These are phyloP conservation scores for Andrena marginata DNA, from an alignment of 2,888 invertebrate genomes.

Conservation along the genomic window DNA sequence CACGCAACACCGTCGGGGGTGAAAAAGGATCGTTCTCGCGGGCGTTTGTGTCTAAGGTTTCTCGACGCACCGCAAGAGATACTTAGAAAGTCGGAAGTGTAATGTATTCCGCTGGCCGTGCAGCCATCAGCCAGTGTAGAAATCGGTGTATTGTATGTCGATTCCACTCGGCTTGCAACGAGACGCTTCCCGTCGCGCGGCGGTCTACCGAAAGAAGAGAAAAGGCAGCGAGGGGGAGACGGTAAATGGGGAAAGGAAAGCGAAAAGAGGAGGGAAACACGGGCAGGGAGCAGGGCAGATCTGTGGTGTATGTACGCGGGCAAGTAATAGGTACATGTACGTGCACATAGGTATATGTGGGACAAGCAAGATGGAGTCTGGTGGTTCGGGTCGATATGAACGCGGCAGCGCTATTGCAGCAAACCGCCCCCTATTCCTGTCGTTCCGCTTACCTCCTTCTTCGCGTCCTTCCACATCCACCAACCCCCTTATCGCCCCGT, in stretches of 20 bases:
- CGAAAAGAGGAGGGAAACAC: slow-evolving; percentile 21
- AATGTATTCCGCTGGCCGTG: slow-evolving; percentile 52
- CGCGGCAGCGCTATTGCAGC: slow-evolving; percentile 81
- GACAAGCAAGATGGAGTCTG: slow-evolving; percentile 81
- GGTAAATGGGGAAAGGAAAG: slow-evolving; percentile 19
- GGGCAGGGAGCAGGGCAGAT: slow-evolving; percentile 29
- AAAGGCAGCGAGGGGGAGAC: slow-evolving; percentile 3
- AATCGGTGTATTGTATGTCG: slow-evolving; percentile 61
- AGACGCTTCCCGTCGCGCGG: slow-evolving; percentile 42
- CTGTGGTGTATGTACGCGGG: slow-evolving; percentile 10
- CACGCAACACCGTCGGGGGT: slow-evolving; percentile 6
- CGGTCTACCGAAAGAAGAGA: slow-evolving; percentile 35
- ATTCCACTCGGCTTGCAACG: slow-evolving; percentile 52
- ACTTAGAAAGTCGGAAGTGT: slow-evolving; percentile 66
- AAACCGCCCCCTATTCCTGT: slow-evolving; percentile 71
- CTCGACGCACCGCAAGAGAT: slow-evolving; percentile 50
- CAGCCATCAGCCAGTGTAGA: slow-evolving; percentile 41
- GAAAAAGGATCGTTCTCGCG: slow-evolving; percentile 37
- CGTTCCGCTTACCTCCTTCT: slow-evolving; percentile 60
- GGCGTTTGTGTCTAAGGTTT: slow-evolving; percentile 46
- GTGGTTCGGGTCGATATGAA: slow-evolving; percentile 81
- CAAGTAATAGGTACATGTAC: slow-evolving; percentile 7
- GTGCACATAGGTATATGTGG: slow-evolving; percentile 74
- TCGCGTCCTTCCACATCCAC: slow-evolving; percentile 43
- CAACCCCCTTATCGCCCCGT: slow-evolving; percentile 42